Base-by-base conservation (phyloP, 1,140 invertebrate species). In the Lepidurus packardi region DNA sequence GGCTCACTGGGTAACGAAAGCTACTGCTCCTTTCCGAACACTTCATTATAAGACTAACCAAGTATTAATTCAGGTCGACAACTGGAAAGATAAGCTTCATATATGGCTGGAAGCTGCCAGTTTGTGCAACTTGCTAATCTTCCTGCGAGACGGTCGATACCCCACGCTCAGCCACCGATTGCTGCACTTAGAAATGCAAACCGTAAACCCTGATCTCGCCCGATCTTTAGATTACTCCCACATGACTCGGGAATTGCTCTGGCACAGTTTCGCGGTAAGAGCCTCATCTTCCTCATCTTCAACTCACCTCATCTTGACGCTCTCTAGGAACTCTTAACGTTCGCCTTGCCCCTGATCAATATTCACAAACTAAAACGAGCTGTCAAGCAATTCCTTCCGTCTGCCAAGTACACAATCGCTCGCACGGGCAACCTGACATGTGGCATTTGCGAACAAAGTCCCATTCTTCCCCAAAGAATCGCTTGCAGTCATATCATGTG, bases 241-340 rank as follows among this genome's bases (percentile, higher is more conserved):
- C 53, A 65, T 65, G n/a, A 65, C 53, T 65, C 53, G 53, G 53
- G 53, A 65, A 65, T 21, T 65, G 53, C 53, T 65, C 21, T 65
- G 53, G 53, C 53, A 65, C 21, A 16, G 53, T 21, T 65, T 65
- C 13, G 53, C 53, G 1, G 53, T 65, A 65, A 65, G 34, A 65
- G n/a, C n/a, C n/a, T n/a, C 21, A 65, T 9, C 21, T 21, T 65
- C 53, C 53, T n/a, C 53, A 65, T 21, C 53, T 65, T 13, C 53
- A 65, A 65, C 21, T 13, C 13, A 13, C 13, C 21, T 65, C 21
- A n/a, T 65, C 53, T 9, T 65, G 13, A 11, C 53, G 13, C 7
- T 65, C 21, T 21, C 53, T 65, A 65, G 53, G 53, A 65, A 65
- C 53, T 65, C 9, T 65, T 65, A 65, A 65, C 53, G 1, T 65